Evolutionary conservation across 2,113 vertebrate species (phyloP).

Genomic region (Fregata magnificens): DNA sequence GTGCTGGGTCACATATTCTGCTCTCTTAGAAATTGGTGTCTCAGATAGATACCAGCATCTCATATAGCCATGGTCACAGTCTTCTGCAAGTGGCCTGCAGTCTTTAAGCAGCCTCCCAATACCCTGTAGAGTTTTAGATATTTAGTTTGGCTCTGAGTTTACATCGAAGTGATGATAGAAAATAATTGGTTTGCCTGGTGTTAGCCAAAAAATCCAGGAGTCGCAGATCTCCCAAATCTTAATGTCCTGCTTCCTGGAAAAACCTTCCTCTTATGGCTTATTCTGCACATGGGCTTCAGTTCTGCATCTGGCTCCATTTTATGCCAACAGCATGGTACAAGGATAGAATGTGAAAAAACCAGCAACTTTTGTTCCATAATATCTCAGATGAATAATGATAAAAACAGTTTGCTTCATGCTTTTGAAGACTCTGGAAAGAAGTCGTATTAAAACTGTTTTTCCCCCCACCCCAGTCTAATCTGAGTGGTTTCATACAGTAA

Average conservation of each 20-base stretch:
- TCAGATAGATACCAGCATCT: background rate
- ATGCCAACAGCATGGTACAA: background rate
- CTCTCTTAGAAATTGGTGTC: background rate
- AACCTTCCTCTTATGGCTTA: background rate
- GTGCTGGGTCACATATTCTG: background rate
- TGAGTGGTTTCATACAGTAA: background rate
- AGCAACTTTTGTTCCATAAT: background rate
- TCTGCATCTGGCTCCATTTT: background rate
- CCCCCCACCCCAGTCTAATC: background rate
- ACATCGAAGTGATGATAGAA: background rate
- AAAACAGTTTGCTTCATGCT: background rate
- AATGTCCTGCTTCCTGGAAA: background rate
- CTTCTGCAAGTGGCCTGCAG: background rate
- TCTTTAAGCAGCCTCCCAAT: background rate
- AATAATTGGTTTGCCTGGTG: background rate
- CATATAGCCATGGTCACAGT: background rate
- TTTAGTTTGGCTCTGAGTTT: background rate
- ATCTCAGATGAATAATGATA: background rate
- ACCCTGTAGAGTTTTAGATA: background rate
- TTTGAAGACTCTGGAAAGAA: background rate
- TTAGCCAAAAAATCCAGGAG: background rate
- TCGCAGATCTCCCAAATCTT: background rate
- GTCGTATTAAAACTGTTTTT: background rate
- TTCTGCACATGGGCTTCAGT: background rate
- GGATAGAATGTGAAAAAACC: background rate